phyloP scores from a whole-genome alignment of 37 sponge, comb jelly and placozoan genomes.

The Chondrosia reniformis region DNA sequence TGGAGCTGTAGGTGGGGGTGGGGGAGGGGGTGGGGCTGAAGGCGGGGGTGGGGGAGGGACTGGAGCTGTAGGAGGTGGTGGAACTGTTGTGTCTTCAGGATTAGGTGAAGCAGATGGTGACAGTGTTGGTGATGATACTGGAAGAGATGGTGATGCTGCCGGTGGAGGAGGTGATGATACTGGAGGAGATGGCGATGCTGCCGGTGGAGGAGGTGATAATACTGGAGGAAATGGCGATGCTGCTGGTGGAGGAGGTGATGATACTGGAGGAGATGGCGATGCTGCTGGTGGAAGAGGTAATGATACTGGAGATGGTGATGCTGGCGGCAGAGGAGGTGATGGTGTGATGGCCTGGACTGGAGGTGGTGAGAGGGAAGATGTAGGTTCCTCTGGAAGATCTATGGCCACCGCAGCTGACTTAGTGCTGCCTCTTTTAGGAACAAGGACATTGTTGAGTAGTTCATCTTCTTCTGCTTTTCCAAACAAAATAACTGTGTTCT shows the following conservation, averaged over 20 bases:
- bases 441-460: no score
- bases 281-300: constrained; percentile 31
- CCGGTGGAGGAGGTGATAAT: constrained; percentile 20
- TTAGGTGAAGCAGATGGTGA: constrained; percentile 20
- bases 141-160: constrained; percentile 5
- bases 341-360: background rate
- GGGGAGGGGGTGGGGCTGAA: constrained; percentile 31
- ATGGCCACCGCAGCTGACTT: constrained; percentile 3
- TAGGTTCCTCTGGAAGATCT: background rate
- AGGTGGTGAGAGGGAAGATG: background rate
- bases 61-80: constrained; percentile 30
- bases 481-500: no score
- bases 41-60: constrained; percentile 1
- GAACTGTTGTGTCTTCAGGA: background rate
- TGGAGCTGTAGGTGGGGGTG: constrained; percentile 9
- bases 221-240: constrained; percentile 18
- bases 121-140: constrained; percentile 2
- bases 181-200: no score
- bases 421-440: no score
- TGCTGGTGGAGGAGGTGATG: no score
- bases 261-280: constrained; percentile 7
- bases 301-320: background rate
- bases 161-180: background rate
- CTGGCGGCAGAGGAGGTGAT: constrained; percentile 33
- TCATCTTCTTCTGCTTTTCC: no score